A percentile compares a stretch with the other conserved stretches of the same genome.
phyloP scores from a whole-genome alignment of 2,797 vertebrate species.

The Thamnophis elegans region DNA sequence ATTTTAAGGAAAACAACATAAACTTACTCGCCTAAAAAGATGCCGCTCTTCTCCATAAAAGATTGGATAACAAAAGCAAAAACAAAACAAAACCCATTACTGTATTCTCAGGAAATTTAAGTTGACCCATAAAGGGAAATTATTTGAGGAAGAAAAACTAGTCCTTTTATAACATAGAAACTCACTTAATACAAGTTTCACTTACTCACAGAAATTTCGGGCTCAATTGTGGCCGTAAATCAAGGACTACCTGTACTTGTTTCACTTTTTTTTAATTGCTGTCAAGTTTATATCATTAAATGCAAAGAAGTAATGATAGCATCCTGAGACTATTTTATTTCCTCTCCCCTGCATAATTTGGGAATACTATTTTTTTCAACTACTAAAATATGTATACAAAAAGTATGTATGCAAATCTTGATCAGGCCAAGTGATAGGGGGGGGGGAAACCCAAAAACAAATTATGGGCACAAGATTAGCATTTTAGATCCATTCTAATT shows the following conservation, averaged over 20 bases:
- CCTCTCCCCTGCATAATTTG: background rate
- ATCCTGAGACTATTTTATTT: background rate
- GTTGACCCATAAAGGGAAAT: background rate
- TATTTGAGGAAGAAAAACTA: background rate
- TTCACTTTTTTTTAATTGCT: background rate
- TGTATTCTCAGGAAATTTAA: background rate
- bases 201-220: background rate
- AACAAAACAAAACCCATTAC: background rate
- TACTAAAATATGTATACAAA: background rate
- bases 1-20: background rate
- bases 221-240: background rate
- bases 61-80: background rate
- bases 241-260: background rate
- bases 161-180: background rate
- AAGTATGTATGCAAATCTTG: background rate
- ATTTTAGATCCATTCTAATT: background rate
- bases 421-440: background rate
- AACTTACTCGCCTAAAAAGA: background rate
- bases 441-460: background rate
- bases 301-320: background rate
- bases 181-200: background rate
- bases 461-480: background rate
- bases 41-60: background rate
- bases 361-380: background rate
- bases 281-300: background rate